Base-by-base conservation (phyloP, 2,888 invertebrate species). In the Omphaloscelis lunosa region DNA sequence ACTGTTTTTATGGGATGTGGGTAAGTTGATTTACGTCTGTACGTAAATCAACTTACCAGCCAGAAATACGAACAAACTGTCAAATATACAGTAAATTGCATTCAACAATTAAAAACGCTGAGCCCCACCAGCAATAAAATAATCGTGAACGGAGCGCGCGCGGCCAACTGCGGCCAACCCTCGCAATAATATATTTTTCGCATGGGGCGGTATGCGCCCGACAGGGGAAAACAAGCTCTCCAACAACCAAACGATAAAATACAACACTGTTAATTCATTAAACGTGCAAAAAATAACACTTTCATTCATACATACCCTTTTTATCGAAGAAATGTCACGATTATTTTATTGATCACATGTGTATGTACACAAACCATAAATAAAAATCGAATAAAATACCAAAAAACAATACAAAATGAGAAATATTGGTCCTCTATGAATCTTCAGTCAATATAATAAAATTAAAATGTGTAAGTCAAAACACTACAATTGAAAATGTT, bases 271-370 rank as follows among this genome's bases (percentile, higher is more conserved):
- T 66, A 71, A 66, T 73, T 77, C 62, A 77, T 23, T 67, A 77
- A 56, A 81, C 58, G 56, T 78, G 66, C 69, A 87, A 88, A 87
- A 79, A 87, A 80, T 59, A 79, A 63, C 68, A 89, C 84, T 94
- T 93, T 95, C 89, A 94, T 93, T 95, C 91, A 95, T 93, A 95
- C 96, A 90, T 95, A 96, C 96, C 95, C 90, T 89, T 91, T 90
- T 86, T 89, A 92, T 89, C 61, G 89, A 91, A 90, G 88, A 91
- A 92, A 91, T 89, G 89, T 88, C 82, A 87, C 83, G 86, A 90
- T 84, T 89, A 89, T 89, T 89, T 87, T 95, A 96, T 96, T 90
- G 95, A 95, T 96, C 96, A 96, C 95, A 95, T 94, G 94, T 94
- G 91, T 92, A 92, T 94, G 91, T 93, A 93, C 93, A 93, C 92